Evolutionary conservation across 2,888 invertebrate genomes (phyloP), one percentile per base, ranked within the genome.

Genomic region (Esperia sulphurella): DNA sequence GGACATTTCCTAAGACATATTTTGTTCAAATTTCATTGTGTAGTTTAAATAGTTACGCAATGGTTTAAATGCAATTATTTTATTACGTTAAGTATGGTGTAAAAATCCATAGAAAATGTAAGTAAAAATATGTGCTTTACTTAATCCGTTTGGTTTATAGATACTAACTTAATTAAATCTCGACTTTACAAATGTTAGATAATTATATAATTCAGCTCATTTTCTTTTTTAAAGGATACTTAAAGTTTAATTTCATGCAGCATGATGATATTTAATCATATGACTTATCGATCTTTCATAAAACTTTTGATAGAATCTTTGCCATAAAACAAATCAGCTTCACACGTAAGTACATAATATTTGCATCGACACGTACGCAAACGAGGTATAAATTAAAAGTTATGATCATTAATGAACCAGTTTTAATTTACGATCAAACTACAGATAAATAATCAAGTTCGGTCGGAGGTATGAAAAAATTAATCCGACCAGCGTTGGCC

Each of bases 321-420:
- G 58, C 55, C 57, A 59, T 67, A 61, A 68, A 63, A 69, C 65
- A 72, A 68, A 68, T 68, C 60, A 58, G 61, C 64, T 72, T 76
- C 70, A 66, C 72, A 68, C 71, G 61, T 67, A 59, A 48, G 55
- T 57, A 59, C 58, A 63, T 59, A 73, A 71, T 71, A 73, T 75
- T 73, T 73, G 70, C 75, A 75, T 72, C 63, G 65, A 72, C 71
- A 69, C 64, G 68, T 71, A 61, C 63, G 58, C 64, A 57, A 71
- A 74, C 69, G 59, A 67, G 70, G 66, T 62, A 80, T 81, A 79
- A 78, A 80, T 80, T 81, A 71, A 75, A 77, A 82, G 75, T 82
- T 82, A 79, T 83, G 79, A 76, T 75, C 80, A 79, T 80, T 83
- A 83, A 81, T 79, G 80, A 79, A 82, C 82, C 71, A 71, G 83